A percentile compares a stretch with the other conserved stretches of the same genome.
Conservation (phyloP, 2,797 vertebrate species). For the Poeciliopsis turneri region DNA sequence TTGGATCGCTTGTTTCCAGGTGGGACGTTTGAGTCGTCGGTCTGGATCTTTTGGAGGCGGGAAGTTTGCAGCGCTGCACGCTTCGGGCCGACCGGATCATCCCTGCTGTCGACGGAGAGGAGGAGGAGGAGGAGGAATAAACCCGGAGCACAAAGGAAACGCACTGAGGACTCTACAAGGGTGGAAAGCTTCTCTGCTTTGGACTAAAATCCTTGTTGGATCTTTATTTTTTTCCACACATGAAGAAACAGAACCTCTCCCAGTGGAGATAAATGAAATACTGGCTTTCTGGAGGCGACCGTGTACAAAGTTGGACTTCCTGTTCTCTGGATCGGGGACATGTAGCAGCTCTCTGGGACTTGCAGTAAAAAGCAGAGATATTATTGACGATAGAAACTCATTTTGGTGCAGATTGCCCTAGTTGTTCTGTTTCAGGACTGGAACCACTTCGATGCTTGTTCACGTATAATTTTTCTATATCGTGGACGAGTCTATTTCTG, state of each 20-base stretch:
- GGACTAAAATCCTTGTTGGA: constrained; percentile 70
- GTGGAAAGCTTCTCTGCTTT: constrained; percentile 69
- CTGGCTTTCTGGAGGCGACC: constrained; percentile 59
- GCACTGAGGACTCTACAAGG: constrained; percentile 61
- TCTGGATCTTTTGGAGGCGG: constrained; percentile 53
- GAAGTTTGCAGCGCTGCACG: constrained; percentile 46
- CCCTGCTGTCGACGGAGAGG: constrained; percentile 40
- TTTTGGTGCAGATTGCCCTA: constrained; percentile 80
- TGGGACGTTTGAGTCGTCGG: constrained; percentile 60
- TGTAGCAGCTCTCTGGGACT: constrained; percentile 69
- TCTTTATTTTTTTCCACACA: constrained; percentile 46
- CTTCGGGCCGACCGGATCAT: constrained; percentile 46
- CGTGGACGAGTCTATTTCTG: constrained; percentile 79
- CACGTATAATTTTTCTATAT: constrained; percentile 86
- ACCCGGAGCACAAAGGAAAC: constrained; percentile 49
- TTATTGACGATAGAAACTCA: constrained; percentile 62
- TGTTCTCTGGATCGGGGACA: constrained; percentile 60
- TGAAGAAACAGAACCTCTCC: constrained; percentile 44
- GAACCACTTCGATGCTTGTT: constrained; percentile 77
- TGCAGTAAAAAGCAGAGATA: constrained; percentile 59
- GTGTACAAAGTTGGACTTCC: constrained; percentile 67
- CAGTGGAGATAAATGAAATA: constrained; percentile 65
- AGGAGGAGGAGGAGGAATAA: constrained; percentile 22
- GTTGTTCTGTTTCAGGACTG: constrained; percentile 83
- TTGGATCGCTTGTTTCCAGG: constrained; percentile 42